A percentile compares a stretch with the other conserved stretches of the same genome.
phyloP scores from a whole-genome alignment of 35 echinoderm and acorn worm species.

The Stichopus chloronotus region DNA sequence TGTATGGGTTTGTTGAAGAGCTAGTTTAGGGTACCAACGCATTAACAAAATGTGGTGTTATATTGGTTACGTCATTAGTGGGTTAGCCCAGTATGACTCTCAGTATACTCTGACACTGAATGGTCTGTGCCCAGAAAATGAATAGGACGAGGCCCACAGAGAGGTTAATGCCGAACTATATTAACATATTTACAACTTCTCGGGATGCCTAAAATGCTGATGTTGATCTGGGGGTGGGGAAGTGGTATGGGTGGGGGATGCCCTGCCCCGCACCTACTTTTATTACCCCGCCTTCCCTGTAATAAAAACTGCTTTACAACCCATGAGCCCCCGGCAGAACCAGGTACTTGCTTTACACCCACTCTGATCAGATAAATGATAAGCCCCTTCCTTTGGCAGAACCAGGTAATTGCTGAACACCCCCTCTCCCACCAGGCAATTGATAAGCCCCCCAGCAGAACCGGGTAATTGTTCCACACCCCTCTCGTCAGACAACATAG shows the following conservation, averaged over 20 bases:
- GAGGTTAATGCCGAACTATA: neutral
- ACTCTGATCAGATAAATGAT: neutral
- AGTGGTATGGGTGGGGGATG: too few relatives aligned
- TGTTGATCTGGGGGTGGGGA: neutral
- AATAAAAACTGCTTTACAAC: neutral
- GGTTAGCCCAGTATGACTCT: slow-evolving; percentile 32
- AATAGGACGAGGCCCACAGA: neutral
- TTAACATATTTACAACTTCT: slow-evolving; percentile 9
- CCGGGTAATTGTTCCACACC: neutral
- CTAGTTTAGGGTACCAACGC: neutral
- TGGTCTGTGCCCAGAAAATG: neutral
- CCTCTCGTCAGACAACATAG: neutral
- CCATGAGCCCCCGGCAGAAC: neutral
- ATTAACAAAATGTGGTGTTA: neutral
- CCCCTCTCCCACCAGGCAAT: neutral
- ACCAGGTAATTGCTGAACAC: neutral
- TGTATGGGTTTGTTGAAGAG: neutral
- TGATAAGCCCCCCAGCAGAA: neutral
- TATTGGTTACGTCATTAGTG: slow-evolving; percentile 18
- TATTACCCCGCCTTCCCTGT: neutral
- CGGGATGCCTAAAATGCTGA: neutral
- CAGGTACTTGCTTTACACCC: neutral
- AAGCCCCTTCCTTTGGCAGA: neutral
- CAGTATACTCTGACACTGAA: neutral
- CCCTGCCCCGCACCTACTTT: too few relatives aligned